A percentile compares a stretch with the other conserved stretches of the same genome.
phyloP scores from a whole-genome alignment of 2,888 invertebrate genomes.

The Flexamia atlantica region DNA sequence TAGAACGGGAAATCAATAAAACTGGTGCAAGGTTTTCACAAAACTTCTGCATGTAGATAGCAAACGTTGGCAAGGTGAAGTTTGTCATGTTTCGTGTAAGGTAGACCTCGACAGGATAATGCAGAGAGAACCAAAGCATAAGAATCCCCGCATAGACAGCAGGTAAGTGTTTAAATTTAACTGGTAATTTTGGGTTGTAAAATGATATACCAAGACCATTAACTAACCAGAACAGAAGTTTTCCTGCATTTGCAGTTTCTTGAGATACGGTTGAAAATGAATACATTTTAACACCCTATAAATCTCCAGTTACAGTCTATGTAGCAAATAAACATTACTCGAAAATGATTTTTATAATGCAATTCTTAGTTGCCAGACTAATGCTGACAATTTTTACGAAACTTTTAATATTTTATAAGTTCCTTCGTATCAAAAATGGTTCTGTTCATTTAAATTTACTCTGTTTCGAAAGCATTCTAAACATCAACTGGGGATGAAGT shows the following conservation, averaged over 20 bases:
- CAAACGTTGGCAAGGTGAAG: not conserved
- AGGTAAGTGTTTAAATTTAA: not conserved
- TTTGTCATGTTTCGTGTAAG: not conserved
- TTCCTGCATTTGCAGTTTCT: not conserved
- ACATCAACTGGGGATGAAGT: too few relatives aligned
- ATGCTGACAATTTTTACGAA: too few relatives aligned
- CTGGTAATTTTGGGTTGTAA: not conserved
- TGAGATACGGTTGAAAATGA: not conserved
- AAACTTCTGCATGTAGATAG: not conserved
- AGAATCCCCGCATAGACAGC: not conserved
- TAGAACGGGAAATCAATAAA: slow-evolving; percentile 1
- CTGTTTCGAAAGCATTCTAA: too few relatives aligned
- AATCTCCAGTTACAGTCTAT: too few relatives aligned
- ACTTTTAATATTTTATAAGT: too few relatives aligned
- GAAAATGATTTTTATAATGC: too few relatives aligned
- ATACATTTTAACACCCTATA: too few relatives aligned
- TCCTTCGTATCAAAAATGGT: too few relatives aligned
- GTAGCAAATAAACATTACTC: too few relatives aligned
- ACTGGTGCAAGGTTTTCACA: slow-evolving; percentile 9
- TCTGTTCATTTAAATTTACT: too few relatives aligned
- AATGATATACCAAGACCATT: slow-evolving; percentile 1
- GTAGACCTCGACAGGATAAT: not conserved
- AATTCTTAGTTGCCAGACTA: too few relatives aligned
- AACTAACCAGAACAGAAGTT: not conserved
- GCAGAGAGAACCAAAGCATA: not conserved